Evolutionary conservation across 1,140 invertebrate genomes (phyloP).

Genomic region (Bursaphelenchus mucronatus): DNA sequence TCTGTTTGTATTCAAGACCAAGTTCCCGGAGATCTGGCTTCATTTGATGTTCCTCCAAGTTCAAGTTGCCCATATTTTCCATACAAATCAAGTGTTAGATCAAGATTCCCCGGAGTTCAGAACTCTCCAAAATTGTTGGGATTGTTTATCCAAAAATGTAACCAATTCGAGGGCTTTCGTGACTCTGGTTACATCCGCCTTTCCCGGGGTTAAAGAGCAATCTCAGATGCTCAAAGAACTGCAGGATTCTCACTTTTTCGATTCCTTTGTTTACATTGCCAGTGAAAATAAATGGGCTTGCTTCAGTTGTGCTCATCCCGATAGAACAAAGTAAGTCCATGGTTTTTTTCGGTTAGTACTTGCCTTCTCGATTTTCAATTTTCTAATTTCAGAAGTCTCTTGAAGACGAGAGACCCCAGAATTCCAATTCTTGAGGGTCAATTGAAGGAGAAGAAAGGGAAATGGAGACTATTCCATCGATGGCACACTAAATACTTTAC

Average conservation of each 20-base stretch:
- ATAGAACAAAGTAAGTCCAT: conserved; percentile 70
- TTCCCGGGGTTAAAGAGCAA: conserved; percentile 79
- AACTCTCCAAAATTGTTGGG: conserved; percentile 77
- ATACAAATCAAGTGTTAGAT: conserved; percentile 21
- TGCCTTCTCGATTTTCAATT: neutral
- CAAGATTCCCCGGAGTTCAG: conserved; percentile 61
- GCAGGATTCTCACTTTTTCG: conserved; percentile 79
- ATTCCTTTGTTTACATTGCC: conserved; percentile 78
- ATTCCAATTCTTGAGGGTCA: conserved; percentile 71
- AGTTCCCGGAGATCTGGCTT: conserved; percentile 81
- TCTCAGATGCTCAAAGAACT: conserved; percentile 78
- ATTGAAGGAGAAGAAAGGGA: conserved; percentile 87
- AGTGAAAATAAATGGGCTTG: conserved; percentile 72
- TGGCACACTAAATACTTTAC: conserved; percentile 91
- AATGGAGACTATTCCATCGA: conserved; percentile 80
- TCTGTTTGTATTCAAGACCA: conserved; percentile 79
- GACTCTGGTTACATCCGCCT: conserved; percentile 82
- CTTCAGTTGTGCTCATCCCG: conserved; percentile 84
- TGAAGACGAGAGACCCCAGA: conserved; percentile 3
- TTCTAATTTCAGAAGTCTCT: conserved; percentile 63
- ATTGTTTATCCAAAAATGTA: conserved; percentile 81
- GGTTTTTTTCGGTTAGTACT: neutral
- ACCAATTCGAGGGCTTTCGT: conserved; percentile 72
- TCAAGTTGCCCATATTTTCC: conserved; percentile 66
- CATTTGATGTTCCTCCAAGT: conserved; percentile 89